Evolutionary conservation across 92 coral and sea anemone species (phyloP).

Genomic region (Meandrina meandrites): DNA sequence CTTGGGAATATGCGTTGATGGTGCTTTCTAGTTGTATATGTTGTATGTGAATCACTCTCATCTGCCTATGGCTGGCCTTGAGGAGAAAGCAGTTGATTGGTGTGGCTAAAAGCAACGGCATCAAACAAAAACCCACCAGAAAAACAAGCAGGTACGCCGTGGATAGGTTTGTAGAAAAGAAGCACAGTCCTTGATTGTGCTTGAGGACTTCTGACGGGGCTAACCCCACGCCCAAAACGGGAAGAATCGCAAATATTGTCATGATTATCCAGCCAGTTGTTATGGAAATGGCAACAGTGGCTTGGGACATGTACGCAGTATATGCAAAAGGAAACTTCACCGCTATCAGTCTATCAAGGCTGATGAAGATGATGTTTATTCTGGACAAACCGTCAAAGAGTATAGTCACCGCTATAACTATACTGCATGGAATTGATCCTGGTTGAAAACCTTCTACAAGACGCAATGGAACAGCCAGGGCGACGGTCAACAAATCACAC

Average conservation of each 20-base stretch:
- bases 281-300: background rate
- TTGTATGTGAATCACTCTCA: constrained; percentile 57
- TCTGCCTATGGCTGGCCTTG: constrained; percentile 61
- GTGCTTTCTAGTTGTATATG: constrained; percentile 29
- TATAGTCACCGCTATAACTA: constrained; percentile 49
- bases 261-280: constrained; percentile 24
- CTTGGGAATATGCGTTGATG: background rate
- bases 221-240: constrained; percentile 42
- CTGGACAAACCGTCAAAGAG: constrained; percentile 72
- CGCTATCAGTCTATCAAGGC: constrained; percentile 64
- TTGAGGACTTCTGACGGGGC: constrained; percentile 22
- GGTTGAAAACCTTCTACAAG: constrained; percentile 44
- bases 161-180: constrained; percentile 50
- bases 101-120: constrained; percentile 52
- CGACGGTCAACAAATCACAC: constrained; percentile 47
- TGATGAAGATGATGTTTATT: constrained; percentile 54
- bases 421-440: constrained; percentile 32
- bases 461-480: constrained; percentile 59
- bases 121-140: constrained; percentile 35
- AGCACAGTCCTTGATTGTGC: constrained; percentile 42
- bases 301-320: constrained; percentile 4
- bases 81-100: constrained; percentile 69
- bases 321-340: constrained; percentile 68
- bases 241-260: constrained; percentile 17
- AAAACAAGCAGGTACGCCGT: constrained; percentile 34